A percentile compares a stretch with the other conserved stretches of the same genome.
Conservation (phyloP, 2,113 vertebrate genomes). For the Prunella fulvescens region DNA sequence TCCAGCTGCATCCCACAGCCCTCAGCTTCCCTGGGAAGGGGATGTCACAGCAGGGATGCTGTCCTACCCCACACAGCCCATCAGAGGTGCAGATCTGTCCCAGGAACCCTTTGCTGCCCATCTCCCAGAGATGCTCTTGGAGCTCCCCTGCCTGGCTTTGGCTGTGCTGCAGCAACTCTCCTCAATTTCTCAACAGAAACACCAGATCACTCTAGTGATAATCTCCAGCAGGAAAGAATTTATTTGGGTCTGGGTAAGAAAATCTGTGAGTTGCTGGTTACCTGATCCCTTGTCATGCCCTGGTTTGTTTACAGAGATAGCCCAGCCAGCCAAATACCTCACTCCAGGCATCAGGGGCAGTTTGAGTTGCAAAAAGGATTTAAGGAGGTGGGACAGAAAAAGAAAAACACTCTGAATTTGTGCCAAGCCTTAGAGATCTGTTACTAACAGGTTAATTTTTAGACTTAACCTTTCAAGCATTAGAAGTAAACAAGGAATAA, state of each 20-base stretch:
- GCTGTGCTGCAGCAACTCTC: no score
- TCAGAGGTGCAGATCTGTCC: fast-evolving
- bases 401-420: not conserved
- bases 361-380: not conserved
- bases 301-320: not conserved
- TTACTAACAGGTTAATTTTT: constrained; percentile 21
- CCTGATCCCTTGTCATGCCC: not conserved
- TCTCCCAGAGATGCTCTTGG: not conserved
- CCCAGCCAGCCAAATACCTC: not conserved
- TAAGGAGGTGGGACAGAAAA: not conserved
- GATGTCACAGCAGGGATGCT: not conserved
- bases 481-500: not conserved
- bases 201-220: not conserved
- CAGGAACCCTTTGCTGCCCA: not conserved
- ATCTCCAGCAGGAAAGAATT: not conserved
- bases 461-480: constrained; percentile 5
- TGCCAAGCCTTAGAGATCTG: not conserved
- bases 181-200: not conserved
- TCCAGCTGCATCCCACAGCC: not conserved
- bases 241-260: not conserved
- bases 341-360: not conserved
- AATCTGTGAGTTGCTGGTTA: not conserved
- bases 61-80: not conserved
- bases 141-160: not conserved
- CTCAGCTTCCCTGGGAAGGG: not conserved